Conservation (phyloP, 2,888 invertebrate genomes). For the Andrena bucephala region DNA sequence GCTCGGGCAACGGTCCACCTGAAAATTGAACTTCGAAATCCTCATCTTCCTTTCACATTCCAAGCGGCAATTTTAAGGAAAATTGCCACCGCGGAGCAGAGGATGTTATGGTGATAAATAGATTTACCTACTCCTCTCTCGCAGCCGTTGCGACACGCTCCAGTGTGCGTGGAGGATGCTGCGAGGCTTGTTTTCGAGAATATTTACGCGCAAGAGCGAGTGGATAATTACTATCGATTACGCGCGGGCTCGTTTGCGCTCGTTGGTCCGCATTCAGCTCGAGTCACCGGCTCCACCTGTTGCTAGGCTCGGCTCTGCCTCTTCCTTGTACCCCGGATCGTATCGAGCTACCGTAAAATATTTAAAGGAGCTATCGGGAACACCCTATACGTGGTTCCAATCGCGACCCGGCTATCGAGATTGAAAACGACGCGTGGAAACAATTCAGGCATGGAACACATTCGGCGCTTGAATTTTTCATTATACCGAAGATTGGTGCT, state of each 20-base stretch:
- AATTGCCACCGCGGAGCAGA: too few relatives aligned
- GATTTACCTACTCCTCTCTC: background rate
- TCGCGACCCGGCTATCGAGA: background rate
- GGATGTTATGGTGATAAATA: background rate
- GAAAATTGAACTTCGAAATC: background rate
- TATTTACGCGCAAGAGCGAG: slow-evolving; percentile 59
- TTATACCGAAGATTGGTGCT: too few relatives aligned
- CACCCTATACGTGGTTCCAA: background rate
- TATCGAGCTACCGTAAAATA: slow-evolving; percentile 10
- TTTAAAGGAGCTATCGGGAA: background rate
- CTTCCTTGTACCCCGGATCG: slow-evolving; percentile 23
- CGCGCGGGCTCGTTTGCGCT: slow-evolving; percentile 41
- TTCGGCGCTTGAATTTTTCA: too few relatives aligned
- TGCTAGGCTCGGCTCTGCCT: slow-evolving; percentile 62
- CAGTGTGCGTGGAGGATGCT: too few relatives aligned
- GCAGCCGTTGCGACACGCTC: background rate
- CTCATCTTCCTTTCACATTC: background rate
- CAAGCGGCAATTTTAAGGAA: background rate
- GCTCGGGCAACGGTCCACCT: background rate
- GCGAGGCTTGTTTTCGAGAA: slow-evolving; percentile 42
- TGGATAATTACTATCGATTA: slow-evolving; percentile 70
- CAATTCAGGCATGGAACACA: background rate
- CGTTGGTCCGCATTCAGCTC: slow-evolving; percentile 47
- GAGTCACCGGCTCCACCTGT: slow-evolving; percentile 65
- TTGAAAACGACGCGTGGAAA: background rate